These are phyloP conservation scores for Hartigia nigra DNA, from an alignment of 2,888 invertebrate species.

Conservation along the genomic window DNA sequence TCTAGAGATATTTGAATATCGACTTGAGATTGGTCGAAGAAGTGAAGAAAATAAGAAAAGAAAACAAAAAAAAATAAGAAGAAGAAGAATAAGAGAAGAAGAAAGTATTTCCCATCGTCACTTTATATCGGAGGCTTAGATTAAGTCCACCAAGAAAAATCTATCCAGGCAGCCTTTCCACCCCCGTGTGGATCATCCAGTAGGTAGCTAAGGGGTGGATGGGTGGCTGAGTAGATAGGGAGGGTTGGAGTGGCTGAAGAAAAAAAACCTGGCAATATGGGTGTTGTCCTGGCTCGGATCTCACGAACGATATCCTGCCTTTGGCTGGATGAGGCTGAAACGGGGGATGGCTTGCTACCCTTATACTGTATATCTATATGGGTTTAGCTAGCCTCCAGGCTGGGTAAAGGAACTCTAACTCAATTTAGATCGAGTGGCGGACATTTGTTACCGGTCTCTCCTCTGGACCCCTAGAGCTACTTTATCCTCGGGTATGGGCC, in stretches of 20 bases:
- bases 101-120: conserved; percentile 40
- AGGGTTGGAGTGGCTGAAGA: conserved; percentile 32
- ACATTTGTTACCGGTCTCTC: conserved; percentile 63
- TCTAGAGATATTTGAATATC: neutral
- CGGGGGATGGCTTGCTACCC: neutral
- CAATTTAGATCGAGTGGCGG: conserved; percentile 67
- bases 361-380: conserved; percentile 23
- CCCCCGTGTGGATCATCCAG: conserved; percentile 23
- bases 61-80: neutral
- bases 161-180: conserved; percentile 46
- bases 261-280: conserved; percentile 57
- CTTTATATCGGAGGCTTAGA: conserved; percentile 62
- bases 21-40: neutral
- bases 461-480: conserved; percentile 33
- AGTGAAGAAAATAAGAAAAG: neutral
- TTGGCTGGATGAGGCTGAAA: conserved; percentile 22
- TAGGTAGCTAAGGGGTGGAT: neutral
- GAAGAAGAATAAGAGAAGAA: conserved; percentile 13
- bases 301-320: conserved; percentile 33
- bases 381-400: neutral
- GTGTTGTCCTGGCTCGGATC: conserved; percentile 53
- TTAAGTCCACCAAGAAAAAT: conserved; percentile 64
- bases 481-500: conserved; percentile 41
- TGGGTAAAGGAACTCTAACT: conserved; percentile 56
- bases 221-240: conserved; percentile 26